Evolutionary conservation across 2,113 vertebrate genomes (phyloP).

Genomic region (Petrocephalus microphthalmus): DNA sequence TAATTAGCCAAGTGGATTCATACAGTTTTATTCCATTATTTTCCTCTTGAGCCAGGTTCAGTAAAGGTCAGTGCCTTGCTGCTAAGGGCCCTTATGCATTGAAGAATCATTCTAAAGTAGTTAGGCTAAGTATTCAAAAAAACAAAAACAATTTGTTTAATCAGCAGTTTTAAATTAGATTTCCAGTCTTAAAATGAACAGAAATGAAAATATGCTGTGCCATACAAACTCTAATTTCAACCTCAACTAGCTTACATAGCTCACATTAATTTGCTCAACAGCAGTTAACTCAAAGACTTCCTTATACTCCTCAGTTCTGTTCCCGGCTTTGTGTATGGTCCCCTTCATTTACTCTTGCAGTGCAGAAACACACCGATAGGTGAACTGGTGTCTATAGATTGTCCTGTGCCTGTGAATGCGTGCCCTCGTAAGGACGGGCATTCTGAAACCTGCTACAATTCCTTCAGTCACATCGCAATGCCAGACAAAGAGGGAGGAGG

Average conservation of each 20-base stretch:
- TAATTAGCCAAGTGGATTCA: neutral
- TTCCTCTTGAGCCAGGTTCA: neutral
- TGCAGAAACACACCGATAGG: neutral
- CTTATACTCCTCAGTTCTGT: neutral
- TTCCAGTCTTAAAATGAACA: neutral
- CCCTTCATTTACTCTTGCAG: neutral
- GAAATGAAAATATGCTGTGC: neutral
- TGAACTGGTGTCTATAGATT: neutral
- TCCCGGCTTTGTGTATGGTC: neutral
- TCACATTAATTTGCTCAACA: neutral
- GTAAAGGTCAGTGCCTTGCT: neutral
- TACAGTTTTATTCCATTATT: neutral
- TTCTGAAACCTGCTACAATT: neutral
- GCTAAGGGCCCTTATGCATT: neutral
- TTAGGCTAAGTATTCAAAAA: neutral
- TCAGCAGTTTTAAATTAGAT: neutral
- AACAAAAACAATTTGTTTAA: neutral
- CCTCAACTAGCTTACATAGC: neutral
- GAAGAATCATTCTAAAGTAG: neutral
- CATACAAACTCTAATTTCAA: neutral
- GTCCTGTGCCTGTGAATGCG: neutral
- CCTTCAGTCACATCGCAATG: neutral
- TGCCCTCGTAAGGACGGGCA: neutral
- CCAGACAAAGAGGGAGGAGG: neutral
- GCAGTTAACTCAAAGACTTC: neutral